Evolutionary conservation across 1,140 invertebrate species (phyloP), one percentile per base, ranked within the genome.

Genomic region (Sitobion miscanthi): DNA sequence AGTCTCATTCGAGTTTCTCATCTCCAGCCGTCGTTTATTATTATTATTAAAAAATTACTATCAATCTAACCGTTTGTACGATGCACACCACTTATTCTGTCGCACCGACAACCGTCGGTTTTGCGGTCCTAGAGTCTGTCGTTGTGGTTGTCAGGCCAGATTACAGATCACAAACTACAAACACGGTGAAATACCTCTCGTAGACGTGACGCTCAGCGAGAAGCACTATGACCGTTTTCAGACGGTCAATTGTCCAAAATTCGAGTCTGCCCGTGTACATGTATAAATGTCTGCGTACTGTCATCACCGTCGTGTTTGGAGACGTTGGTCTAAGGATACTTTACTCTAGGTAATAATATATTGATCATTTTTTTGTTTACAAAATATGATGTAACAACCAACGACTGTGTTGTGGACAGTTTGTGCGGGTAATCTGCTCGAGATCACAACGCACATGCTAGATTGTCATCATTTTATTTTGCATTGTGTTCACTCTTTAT

Each of bases 251-350:
- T 96, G 96, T 9, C 95, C 96, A 49, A 97, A 96, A 95, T 96
- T 96, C 1, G 97, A 97, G 94, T 96, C 97, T 94, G 95, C 96
- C 30, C 82, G 97, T 98, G 7, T 96, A 97, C 94, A 98, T 98
- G 95, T 98, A 98, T 95, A 96, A 96, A 94, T 98, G 98, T 2
- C 96, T 96, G 93, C 96, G 96, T 94, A 98, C 98, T 17, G 98
- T 98, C 21, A 94, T 99, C 23, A 97, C 96, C 25, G 96, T 99
- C 86, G 97, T 97, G 94, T 96, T 98, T 94, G 97, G 97, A 21
- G 96, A 98, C 94, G 35, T 95, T 98, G 54, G 98, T 98, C 2
- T 97, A 97, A 95, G 98, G 98, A 93, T 98, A 97, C 95, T 98
- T 99, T 95, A 97, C 97, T 94, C 95, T 98, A 45, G 98, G 98